Base-by-base conservation (phyloP, 2,888 invertebrate genomes). In the Tanytarsus gracilentus region DNA sequence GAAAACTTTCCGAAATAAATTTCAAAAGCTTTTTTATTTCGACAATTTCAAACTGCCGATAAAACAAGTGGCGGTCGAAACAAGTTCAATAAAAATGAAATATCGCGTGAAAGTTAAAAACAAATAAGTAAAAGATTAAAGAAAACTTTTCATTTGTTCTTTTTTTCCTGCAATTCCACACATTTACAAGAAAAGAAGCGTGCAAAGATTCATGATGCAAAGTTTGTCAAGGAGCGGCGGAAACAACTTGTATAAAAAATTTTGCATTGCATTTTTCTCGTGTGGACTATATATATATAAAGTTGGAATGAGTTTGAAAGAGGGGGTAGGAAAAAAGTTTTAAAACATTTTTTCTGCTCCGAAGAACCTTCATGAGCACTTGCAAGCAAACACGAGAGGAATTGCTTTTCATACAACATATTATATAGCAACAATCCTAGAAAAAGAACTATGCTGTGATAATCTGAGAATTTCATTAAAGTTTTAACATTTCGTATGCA, bases 111-210 rank as follows among this genome's bases (percentile, higher is more conserved):
- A 36, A 36, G 36, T 36, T 36, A n/a, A 36, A 36, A 36, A 40
- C 27, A 27, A 16, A 56, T 25, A 58, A 27, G 44, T 30, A 39
- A 53, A 56, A 48, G 30, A 29, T 29, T 36, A 44, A 36, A 48
- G 64, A 65, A 63, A 62, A 14, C n/a, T n/a, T n/a, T n/a, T 36
- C 51, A 39, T 52, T 36, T 55, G 7, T 7, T 21, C 18, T 14
- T 48, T 27, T n/a, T n/a, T n/a, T n/a, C 61, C 21, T 61, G 58
- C 52, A 49, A 61, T 70, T 69, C 4, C 69, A 77, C 76, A 71
- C 60, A 39, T 70, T 44, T 75, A 75, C 61, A 66, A 71, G 7
- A 77, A 9, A 44, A 14, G 18, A 44, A 44, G 44, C 16, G 27
- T 44, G 44, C 16, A 44, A 44, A 21, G 49, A 49, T 51, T 51